Percentiles rank a stretch among this genome's conserved stretches.
Conservation (phyloP, 2,113 vertebrate genomes). For the Neolamprologus fasciatus region DNA sequence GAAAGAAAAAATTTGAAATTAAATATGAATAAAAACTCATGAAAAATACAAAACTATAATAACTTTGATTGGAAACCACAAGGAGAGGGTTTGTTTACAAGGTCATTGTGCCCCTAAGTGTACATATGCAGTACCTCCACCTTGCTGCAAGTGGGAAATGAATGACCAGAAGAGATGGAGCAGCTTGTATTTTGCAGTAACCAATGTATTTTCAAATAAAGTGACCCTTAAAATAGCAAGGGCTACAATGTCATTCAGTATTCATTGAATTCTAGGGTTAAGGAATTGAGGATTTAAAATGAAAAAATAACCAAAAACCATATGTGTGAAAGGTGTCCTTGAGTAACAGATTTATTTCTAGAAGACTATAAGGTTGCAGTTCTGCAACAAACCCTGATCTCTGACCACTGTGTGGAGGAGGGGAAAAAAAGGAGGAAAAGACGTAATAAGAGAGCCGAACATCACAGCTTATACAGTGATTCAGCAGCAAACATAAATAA, state of each 20-base stretch:
- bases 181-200: not conserved
- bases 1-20: not conserved
- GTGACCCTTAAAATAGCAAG: not conserved
- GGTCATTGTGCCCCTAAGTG: not conserved
- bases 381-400: not conserved
- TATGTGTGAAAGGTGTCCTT: not conserved
- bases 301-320: not conserved
- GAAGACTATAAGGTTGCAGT: not conserved
- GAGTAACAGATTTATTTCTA: not conserved
- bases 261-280: not conserved
- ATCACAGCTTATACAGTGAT: not conserved
- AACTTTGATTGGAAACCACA: not conserved
- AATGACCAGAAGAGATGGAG: not conserved
- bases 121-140: not conserved
- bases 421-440: not conserved
- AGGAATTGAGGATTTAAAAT: not conserved
- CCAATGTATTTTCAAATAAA: not conserved
- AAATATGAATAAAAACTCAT: fast-evolving
- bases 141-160: not conserved
- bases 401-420: not conserved
- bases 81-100: not conserved
- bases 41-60: not conserved
- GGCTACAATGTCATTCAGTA: not conserved
- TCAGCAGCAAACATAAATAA: not conserved
- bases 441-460: not conserved